Conservation (phyloP, 2,888 invertebrate genomes). For the Plebejus anna region DNA sequence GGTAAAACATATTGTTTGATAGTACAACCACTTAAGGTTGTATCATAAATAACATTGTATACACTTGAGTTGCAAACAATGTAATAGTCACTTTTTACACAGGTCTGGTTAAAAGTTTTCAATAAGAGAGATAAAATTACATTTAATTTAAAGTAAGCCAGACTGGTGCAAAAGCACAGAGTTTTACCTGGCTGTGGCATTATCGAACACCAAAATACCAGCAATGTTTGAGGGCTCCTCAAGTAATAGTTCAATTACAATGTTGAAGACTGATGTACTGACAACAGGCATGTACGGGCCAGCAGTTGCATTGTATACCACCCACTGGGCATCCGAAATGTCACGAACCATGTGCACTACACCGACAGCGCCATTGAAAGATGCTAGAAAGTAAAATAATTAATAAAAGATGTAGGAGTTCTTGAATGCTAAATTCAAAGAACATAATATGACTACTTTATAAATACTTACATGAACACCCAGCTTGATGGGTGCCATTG, state of each 20-base stretch:
- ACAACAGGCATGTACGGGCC: constrained; percentile 90
- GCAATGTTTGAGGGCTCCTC: constrained; percentile 78
- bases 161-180: too few species aligned
- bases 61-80: too few species aligned
- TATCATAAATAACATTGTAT: too few species aligned
- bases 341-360: constrained; percentile 87
- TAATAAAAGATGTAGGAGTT: neutral
- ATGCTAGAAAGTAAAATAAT: constrained; percentile 74
- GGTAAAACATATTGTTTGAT: too few species aligned
- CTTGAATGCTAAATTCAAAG: neutral
- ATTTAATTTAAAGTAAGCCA: too few species aligned
- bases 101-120: too few species aligned
- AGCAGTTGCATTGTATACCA: constrained; percentile 85
- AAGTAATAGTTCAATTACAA: constrained; percentile 76
- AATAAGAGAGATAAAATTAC: too few species aligned
- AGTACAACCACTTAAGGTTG: too few species aligned
- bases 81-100: too few species aligned
- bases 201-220: constrained; percentile 82
- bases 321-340: constrained; percentile 85
- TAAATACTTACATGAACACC: constrained; percentile 88
- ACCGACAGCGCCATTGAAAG: constrained; percentile 89
- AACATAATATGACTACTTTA: neutral
- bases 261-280: constrained; percentile 81
- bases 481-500: constrained; percentile 97
- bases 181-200: constrained; percentile 59